These are phyloP conservation scores for Pangasius djambal DNA, from an alignment of 2,797 vertebrate genomes.

Conservation along the genomic window DNA sequence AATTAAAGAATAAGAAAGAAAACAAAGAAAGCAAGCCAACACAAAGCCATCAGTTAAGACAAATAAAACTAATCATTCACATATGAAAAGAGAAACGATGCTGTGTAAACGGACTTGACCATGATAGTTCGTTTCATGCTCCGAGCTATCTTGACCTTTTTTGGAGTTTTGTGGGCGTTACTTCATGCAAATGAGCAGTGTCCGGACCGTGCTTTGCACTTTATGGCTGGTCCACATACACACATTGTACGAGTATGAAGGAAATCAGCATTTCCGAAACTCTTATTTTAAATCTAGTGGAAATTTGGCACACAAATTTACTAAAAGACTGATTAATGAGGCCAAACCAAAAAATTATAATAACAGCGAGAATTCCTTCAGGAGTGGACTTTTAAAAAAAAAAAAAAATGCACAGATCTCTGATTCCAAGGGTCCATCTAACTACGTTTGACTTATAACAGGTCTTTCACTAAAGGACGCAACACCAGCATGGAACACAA, in stretches of 20 bases:
- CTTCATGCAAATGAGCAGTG: background rate
- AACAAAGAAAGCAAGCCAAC: no score
- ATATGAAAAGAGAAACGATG: no score
- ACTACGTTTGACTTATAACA: background rate
- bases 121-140: background rate
- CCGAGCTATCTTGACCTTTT: background rate
- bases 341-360: background rate
- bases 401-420: background rate
- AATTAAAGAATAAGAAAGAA: no score
- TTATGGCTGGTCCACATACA: background rate
- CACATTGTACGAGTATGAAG: background rate
- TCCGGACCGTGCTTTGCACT: no score
- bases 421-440: background rate
- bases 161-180: background rate
- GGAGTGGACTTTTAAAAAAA: background rate
- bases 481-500: background rate
- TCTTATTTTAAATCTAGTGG: no score
- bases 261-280: background rate
- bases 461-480: background rate
- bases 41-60: no score
- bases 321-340: no score
- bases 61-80: no score
- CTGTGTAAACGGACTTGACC: background rate
- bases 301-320: no score
- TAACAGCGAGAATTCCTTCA: background rate